Percentiles rank a stretch among this genome's conserved stretches.
Evolutionary conservation across 2,797 vertebrate species (phyloP).

Genomic region (Scolopax rusticola): DNA sequence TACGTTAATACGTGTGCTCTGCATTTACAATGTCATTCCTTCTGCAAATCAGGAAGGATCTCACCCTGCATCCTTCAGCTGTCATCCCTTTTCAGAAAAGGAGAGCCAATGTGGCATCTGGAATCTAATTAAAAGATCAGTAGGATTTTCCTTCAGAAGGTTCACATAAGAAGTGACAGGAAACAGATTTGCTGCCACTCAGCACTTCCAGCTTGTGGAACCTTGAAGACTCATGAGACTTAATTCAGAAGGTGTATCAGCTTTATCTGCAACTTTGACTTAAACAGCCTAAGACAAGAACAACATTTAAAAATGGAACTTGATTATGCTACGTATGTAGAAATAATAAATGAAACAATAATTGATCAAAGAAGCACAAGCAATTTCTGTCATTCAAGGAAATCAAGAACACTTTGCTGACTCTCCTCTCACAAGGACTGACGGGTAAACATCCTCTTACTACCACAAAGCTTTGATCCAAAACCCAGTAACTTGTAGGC

Average conservation of each 20-base stretch:
- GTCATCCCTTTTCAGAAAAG: background rate
- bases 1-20: background rate
- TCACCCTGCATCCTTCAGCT: background rate
- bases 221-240: background rate
- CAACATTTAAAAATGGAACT: background rate
- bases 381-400: background rate
- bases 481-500: background rate
- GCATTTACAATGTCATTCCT: background rate
- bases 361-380: slow-evolving; percentile 48
- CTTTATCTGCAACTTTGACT: background rate
- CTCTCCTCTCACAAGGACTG: background rate
- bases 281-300: background rate
- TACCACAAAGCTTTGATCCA: background rate
- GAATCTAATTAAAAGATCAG: slow-evolving; percentile 32
- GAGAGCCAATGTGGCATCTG: background rate
- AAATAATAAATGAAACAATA: background rate
- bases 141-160: background rate
- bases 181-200: background rate
- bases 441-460: background rate
- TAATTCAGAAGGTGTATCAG: background rate
- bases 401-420: background rate
- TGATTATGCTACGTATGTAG: background rate
- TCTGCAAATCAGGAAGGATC: background rate
- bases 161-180: background rate
- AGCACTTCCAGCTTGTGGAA: background rate